A percentile compares a stretch with the other conserved stretches of the same genome.
Evolutionary conservation across 2,888 invertebrate species (phyloP).

Genomic region (Caenorhabditis wallacei): DNA sequence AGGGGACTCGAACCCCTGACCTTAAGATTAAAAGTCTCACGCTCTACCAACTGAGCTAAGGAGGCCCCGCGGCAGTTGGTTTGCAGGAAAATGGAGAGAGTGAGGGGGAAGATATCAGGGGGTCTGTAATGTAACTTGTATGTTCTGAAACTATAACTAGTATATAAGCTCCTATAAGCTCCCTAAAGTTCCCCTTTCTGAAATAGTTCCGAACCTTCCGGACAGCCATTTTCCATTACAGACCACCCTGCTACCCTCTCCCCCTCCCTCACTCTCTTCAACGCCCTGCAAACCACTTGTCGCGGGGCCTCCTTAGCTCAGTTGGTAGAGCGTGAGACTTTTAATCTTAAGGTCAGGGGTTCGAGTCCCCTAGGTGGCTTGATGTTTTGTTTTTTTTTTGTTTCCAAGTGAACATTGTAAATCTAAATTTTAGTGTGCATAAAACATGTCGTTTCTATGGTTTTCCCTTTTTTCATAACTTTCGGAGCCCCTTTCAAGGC

Average conservation of each 20-base stretch:
- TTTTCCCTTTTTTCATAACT: too few species aligned
- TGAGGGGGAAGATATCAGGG: background rate
- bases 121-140: too few species aligned
- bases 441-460: too few species aligned
- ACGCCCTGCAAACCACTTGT: background rate
- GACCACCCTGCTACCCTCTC: too few species aligned
- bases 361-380: slow-evolving; percentile 76
- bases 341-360: slow-evolving; percentile 77
- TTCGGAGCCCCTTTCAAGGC: too few species aligned
- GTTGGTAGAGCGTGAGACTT: slow-evolving; percentile 80
- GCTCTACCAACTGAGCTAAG: slow-evolving; percentile 79
- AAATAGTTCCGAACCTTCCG: too few species aligned
- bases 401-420: too few species aligned
- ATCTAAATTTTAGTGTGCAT: too few species aligned
- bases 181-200: too few species aligned
- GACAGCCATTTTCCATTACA: background rate
- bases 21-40: slow-evolving; percentile 77
- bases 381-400: slow-evolving; percentile 40
- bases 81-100: background rate
- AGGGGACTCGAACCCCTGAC: slow-evolving; percentile 75
- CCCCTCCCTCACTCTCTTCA: too few species aligned
- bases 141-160: too few species aligned
- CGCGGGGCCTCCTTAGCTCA: slow-evolving; percentile 75
- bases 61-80: slow-evolving; percentile 64
- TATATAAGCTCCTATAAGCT: too few species aligned